Evolutionary conservation across 1,140 invertebrate genomes (phyloP), one percentile per base, ranked within the genome.

Genomic region (Nasonia longicornis): DNA sequence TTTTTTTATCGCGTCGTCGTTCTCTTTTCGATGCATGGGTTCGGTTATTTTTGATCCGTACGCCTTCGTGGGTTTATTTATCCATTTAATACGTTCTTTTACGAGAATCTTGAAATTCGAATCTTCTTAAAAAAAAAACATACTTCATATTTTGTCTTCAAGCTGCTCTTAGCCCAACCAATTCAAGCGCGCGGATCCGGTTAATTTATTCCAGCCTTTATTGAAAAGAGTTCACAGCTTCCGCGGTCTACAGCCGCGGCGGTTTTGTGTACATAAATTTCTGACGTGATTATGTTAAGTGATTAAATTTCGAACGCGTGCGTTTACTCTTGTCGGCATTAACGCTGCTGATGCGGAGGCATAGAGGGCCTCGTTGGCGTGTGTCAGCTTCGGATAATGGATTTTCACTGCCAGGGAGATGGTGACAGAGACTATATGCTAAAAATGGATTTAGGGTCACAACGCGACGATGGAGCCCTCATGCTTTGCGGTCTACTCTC

Each of bases 391-490:
- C 1, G 69, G 48, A 75, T 72, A 79, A 63, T 79, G 69, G 52
- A 79, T 66, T 73, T 73, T 73, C 8, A 1, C 10, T n/a, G 12
- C 22, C 1, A 7, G 16, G 8, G 14, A 20, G 52, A 58, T n/a
- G 42, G 20, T 1, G 16, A 66, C 1, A 26, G 26, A 26, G 48
- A 35, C 38, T 20, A 31, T 73, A 35, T 63, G 67, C 16, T 63
- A 48, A 58, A 71, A 79, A 79, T 79, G 38, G 70, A 72, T 71
- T 79, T 79, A 63, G 29, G 26, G 52, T 52, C 8, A 78, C 52
- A 70, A 71, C n/a, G 64, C 52, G 1, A 16, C 6, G 12, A n/a
- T 2, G 16, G 26, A 26, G 26, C 26, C 26, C 29, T 35, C 31
- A 3, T 29, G 64, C 20, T 71, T 70, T 70, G n/a, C 14, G 29